A percentile compares a stretch with the other conserved stretches of the same genome.
These are phyloP conservation scores for Betta splendens DNA, from an alignment of 2,797 vertebrate species.

Conservation along the genomic window DNA sequence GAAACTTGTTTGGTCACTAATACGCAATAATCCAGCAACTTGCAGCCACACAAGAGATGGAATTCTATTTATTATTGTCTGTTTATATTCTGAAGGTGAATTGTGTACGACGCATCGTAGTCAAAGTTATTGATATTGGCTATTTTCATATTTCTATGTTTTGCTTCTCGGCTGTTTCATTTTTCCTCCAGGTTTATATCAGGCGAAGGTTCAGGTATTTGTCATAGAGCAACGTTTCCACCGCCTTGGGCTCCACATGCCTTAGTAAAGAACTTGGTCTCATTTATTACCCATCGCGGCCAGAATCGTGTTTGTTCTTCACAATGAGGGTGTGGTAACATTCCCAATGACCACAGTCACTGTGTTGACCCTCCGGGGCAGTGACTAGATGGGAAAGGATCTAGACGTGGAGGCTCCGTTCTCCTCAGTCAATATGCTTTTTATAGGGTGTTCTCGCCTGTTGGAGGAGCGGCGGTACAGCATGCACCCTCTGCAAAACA, in stretches of 20 bases:
- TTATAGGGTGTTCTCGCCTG: constrained; percentile 58
- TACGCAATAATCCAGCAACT: too few species aligned
- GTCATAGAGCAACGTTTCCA: constrained; percentile 66
- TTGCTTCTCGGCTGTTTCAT: constrained; percentile 40
- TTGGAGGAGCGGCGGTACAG: constrained; percentile 48
- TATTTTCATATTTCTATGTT: constrained; percentile 61
- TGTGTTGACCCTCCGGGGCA: constrained; percentile 77
- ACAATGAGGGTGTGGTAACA: constrained; percentile 54
- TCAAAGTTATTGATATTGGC: constrained; percentile 55
- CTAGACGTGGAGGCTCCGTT: constrained; percentile 73
- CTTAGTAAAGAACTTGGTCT: constrained; percentile 68
- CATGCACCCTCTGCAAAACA: constrained; percentile 53
- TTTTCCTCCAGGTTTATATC: constrained; percentile 46
- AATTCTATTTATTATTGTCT: too few species aligned
- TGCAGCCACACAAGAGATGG: too few species aligned
- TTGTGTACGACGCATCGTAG: constrained; percentile 22
- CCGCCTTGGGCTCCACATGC: constrained; percentile 54
- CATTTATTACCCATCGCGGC: constrained; percentile 70
- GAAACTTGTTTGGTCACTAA: too few species aligned
- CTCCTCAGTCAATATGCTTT: constrained; percentile 74
- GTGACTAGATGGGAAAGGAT: constrained; percentile 73
- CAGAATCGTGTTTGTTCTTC: constrained; percentile 72
- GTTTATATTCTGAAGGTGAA: constrained; percentile 27
- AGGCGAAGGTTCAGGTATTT: constrained; percentile 56
- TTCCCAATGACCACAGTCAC: constrained; percentile 74